phyloP scores from a whole-genome alignment of 2,888 invertebrate species.

The Tubulanus polymorphus region DNA sequence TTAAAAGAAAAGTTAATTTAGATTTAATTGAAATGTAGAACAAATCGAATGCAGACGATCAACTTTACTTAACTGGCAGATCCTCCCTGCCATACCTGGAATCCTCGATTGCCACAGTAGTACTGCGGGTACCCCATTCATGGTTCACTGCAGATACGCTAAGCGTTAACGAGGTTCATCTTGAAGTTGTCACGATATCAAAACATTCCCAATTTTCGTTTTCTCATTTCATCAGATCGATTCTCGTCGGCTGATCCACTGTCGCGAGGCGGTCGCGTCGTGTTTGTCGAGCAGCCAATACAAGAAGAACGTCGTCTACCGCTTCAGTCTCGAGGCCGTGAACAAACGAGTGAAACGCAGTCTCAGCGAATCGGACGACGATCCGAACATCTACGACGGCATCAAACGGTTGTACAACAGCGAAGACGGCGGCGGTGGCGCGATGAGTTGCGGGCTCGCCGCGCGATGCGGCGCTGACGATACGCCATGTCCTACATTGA shows the following conservation, averaged over 20 bases:
- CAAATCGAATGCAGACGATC: too few species aligned
- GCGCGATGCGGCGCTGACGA: too few species aligned
- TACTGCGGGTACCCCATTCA: too few species aligned
- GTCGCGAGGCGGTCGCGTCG: constrained; percentile 35
- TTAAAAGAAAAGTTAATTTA: too few species aligned
- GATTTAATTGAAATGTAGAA: background rate
- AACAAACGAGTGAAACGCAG: constrained; percentile 39
- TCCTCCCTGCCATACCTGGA: too few species aligned
- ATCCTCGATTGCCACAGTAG: too few species aligned
- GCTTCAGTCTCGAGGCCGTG: background rate
- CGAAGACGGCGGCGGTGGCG: constrained; percentile 21
- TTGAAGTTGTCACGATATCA: background rate
- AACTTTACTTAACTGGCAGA: too few species aligned
- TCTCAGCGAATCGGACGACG: constrained; percentile 33
- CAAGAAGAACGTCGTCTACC: constrained; percentile 2
- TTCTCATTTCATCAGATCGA: constrained; percentile 30
- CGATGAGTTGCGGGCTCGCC: background rate
- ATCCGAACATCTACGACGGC: constrained; percentile 46
- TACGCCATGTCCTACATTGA: too few species aligned
- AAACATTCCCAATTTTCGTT: background rate
- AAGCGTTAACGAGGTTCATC: background rate
- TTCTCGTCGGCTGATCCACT: constrained; percentile 35
- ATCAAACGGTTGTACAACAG: constrained; percentile 47
- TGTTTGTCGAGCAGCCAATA: constrained; percentile 20
- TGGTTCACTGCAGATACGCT: too few species aligned